phyloP scores from a whole-genome alignment of 2,888 invertebrate genomes.

The Apodemia duryi region DNA sequence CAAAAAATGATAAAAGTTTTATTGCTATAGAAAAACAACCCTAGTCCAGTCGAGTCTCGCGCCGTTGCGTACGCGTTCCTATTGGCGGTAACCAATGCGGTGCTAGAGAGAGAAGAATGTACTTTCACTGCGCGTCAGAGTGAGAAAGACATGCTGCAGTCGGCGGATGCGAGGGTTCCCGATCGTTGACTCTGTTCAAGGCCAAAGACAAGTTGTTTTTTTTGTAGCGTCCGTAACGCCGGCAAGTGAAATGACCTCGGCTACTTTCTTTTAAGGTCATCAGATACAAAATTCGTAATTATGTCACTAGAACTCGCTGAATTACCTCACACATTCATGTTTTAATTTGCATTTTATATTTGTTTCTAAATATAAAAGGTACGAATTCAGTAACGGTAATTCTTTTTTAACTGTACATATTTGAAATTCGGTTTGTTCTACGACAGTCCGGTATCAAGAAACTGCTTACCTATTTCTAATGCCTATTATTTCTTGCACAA shows the following conservation, averaged over 20 bases:
- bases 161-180: conserved; percentile 74
- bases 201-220: conserved; percentile 63
- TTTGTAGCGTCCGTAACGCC: conserved; percentile 59
- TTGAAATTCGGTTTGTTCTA: too few relatives aligned
- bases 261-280: conserved; percentile 68
- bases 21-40: conserved; percentile 72
- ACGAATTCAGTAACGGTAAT: not conserved
- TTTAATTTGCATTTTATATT: conserved; percentile 5
- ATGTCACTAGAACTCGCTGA: conserved; percentile 21
- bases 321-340: conserved; percentile 18
- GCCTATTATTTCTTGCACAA: too few relatives aligned
- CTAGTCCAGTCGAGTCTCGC: conserved; percentile 72
- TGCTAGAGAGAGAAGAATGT: conserved; percentile 44
- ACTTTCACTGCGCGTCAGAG: conserved; percentile 38
- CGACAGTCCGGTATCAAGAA: too few relatives aligned
- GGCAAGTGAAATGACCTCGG: conserved; percentile 62
- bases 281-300: conserved; percentile 25
- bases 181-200: conserved; percentile 76
- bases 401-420: too few relatives aligned
- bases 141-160: conserved; percentile 50
- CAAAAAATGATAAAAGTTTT: conserved; percentile 51
- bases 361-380: not conserved
- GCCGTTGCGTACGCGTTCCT: conserved; percentile 65
- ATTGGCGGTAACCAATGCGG: conserved; percentile 54
- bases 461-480: too few relatives aligned